These are phyloP conservation scores for Fulmarus glacialis DNA, from an alignment of 2,113 vertebrate genomes.

Conservation along the genomic window DNA sequence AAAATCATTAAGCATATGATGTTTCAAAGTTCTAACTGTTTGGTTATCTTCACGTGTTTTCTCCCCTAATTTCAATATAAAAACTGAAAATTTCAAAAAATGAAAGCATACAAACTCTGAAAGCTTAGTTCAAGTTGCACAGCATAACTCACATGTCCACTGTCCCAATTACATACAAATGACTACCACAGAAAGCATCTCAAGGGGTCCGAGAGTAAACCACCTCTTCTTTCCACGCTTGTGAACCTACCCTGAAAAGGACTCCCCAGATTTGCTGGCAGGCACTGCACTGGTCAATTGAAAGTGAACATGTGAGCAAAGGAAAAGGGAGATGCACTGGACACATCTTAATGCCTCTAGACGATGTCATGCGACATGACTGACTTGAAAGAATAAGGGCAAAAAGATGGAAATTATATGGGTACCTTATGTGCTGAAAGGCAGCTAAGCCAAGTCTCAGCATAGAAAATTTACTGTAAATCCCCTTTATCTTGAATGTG, in stretches of 20 bases:
- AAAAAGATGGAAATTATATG: background rate
- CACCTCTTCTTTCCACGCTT: background rate
- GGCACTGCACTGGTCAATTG: background rate
- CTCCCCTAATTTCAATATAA: background rate
- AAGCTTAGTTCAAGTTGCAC: background rate
- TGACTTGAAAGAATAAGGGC: background rate
- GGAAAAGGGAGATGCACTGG: background rate
- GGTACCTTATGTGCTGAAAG: background rate
- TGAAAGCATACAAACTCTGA: background rate
- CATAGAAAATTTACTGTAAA: background rate
- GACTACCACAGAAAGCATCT: background rate
- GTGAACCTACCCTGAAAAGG: background rate
- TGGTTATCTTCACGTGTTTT: background rate
- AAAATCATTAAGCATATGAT: fast-evolving
- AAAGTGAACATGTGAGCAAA: background rate
- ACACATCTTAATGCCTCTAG: background rate
- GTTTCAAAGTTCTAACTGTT: background rate
- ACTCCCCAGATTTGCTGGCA: background rate
- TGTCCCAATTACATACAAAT: background rate
- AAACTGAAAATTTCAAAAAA: background rate
- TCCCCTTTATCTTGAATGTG: background rate
- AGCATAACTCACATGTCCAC: background rate
- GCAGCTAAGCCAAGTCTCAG: background rate
- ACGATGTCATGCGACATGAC: background rate
- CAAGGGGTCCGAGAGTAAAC: background rate